These are phyloP conservation scores for Micropoecilia bifurca DNA, from an alignment of 2,797 vertebrate species.

Conservation along the genomic window DNA sequence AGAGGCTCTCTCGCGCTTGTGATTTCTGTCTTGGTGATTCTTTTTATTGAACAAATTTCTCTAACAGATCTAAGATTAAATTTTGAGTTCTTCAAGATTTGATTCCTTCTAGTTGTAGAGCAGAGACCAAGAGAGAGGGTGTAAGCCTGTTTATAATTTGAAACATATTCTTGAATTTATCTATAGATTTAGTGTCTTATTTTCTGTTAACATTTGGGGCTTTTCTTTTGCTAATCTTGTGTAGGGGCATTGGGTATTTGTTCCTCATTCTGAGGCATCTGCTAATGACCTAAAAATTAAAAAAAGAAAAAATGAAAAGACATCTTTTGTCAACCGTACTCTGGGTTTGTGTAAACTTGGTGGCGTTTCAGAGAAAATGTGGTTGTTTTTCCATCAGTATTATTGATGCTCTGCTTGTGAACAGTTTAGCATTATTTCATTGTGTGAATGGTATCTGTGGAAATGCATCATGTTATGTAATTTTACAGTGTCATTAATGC, in stretches of 20 bases:
- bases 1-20: no score
- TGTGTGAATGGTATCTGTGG: constrained; percentile 26
- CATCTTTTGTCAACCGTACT: constrained; percentile 10
- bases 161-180: not conserved
- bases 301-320: not conserved
- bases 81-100: not conserved
- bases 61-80: not conserved
- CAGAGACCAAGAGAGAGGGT: not conserved
- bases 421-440: constrained; percentile 23
- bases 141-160: not conserved
- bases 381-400: constrained; percentile 41
- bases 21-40: no score
- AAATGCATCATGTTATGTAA: constrained; percentile 41
- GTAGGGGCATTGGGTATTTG: not conserved
- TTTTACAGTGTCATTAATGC: constrained; percentile 21
- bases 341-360: constrained; percentile 40
- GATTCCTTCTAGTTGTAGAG: not conserved
- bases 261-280: not conserved
- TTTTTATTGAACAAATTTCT: no score
- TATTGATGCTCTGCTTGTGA: constrained; percentile 50
- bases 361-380: constrained; percentile 48
- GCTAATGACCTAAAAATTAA: not conserved
- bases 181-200: no score
- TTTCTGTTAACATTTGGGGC: no score
- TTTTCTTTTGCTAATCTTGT: not conserved